Percentiles rank a stretch among this genome's conserved stretches.
These are phyloP conservation scores for Drosophila persimilis DNA, from an alignment of 1,140 invertebrate species.

Conservation along the genomic window DNA sequence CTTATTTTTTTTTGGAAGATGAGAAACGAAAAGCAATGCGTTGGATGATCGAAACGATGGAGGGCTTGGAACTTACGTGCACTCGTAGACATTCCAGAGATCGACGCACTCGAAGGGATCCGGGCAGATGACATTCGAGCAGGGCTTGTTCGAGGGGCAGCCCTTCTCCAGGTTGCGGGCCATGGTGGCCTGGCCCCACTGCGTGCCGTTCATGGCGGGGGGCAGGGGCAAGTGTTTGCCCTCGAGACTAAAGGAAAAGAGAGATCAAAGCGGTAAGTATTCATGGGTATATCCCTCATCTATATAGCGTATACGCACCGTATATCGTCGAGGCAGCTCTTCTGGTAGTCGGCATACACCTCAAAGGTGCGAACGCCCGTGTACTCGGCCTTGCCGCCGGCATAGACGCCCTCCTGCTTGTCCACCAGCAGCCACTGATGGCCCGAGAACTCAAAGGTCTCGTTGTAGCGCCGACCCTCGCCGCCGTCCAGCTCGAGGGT, in stretches of 20 bases:
- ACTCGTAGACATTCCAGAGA: conserved; percentile 98
- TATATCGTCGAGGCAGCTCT: conserved; percentile 87
- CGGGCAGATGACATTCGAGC: conserved; percentile 94
- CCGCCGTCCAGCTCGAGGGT: conserved; percentile 96
- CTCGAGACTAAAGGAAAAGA: conserved; percentile 87
- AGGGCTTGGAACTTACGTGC: conserved; percentile 91
- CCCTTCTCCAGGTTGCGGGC: conserved; percentile 94
- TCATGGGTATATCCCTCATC: background rate
- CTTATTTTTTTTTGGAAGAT: conserved; percentile 40
- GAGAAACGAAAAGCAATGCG: conserved; percentile 66
- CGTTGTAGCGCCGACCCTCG: conserved; percentile 96
- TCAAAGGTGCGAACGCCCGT: conserved; percentile 95
- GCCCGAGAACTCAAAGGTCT: conserved; percentile 94
- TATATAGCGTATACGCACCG: conserved; percentile 84
- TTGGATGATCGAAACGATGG: conserved; percentile 6
- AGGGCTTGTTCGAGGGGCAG: conserved; percentile 97
- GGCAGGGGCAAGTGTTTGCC: conserved; percentile 95
- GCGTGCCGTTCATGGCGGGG: conserved; percentile 96
- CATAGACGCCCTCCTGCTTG: conserved; percentile 97
- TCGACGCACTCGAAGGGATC: conserved; percentile 98
- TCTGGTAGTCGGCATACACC: conserved; percentile 97
- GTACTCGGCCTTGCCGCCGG: conserved; percentile 97
- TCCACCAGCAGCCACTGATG: conserved; percentile 96
- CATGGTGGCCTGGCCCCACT: conserved; percentile 97
- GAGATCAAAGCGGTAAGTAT: background rate